Evolutionary conservation across 30 jellyfish, hydroid and myxozoan genomes (phyloP).

Genomic region (Aurelia aurita): DNA sequence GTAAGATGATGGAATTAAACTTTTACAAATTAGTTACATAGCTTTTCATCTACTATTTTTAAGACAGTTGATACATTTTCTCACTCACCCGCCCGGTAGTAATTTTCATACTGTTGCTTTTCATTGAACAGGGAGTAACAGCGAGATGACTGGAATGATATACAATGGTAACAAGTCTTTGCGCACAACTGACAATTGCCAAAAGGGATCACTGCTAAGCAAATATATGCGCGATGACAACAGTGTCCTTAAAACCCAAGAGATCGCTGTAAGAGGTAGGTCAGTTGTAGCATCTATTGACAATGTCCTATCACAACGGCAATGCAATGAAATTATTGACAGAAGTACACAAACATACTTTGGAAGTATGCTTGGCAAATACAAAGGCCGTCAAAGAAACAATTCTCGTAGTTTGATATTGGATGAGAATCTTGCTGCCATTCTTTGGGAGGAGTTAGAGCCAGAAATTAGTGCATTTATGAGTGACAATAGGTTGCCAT

Average conservation of each 20-base stretch:
- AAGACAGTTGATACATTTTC: too few species aligned
- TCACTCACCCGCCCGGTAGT: too few species aligned
- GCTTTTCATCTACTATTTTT: too few species aligned
- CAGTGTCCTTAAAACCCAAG: background rate
- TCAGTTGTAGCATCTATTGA: slow-evolving; percentile 21
- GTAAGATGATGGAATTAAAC: too few species aligned
- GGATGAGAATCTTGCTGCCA: slow-evolving; percentile 38
- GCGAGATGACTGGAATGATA: slow-evolving; percentile 12
- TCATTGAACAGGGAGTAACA: background rate
- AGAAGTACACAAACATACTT: background rate
- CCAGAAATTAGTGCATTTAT: background rate
- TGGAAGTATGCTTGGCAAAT: slow-evolving; percentile 28
- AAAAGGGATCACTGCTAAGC: background rate
- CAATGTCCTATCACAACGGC: slow-evolving; percentile 17
- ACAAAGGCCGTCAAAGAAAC: slow-evolving; percentile 13
- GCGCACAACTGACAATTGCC: slow-evolving; percentile 33
- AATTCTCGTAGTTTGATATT: slow-evolving; percentile 45
- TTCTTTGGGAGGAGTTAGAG: slow-evolving; percentile 28
- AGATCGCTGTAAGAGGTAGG: slow-evolving; percentile 1
- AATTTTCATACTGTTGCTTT: background rate
- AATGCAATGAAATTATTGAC: slow-evolving; percentile 27
- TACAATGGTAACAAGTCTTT: slow-evolving; percentile 24
- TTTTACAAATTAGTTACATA: too few species aligned
- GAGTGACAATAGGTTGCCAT: background rate
- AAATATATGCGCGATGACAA: too few species aligned